A percentile compares a stretch with the other conserved stretches of the same genome.
phyloP scores from a whole-genome alignment of 1,140 invertebrate genomes.

The Aricia agestis region DNA sequence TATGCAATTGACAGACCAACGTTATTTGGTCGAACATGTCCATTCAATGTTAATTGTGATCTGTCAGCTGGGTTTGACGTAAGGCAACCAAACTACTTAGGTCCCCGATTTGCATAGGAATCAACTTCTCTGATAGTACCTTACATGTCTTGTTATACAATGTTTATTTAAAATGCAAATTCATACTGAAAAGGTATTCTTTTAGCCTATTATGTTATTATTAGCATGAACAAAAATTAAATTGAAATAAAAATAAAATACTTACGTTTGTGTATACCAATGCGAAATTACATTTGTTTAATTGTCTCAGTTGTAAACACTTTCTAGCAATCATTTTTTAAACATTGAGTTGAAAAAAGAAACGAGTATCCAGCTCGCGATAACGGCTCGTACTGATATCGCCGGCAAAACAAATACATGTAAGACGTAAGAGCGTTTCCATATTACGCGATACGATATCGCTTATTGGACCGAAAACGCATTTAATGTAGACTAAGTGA shows the following conservation, averaged over 20 bases:
- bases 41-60: too few relatives aligned
- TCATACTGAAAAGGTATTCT: background rate
- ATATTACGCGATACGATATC: too few relatives aligned
- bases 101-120: too few relatives aligned
- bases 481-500: too few relatives aligned
- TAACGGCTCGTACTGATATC: conserved; percentile 40
- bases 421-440: conserved; percentile 9
- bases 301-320: background rate
- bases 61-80: too few relatives aligned
- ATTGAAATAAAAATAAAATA: background rate
- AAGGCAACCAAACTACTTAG: too few relatives aligned
- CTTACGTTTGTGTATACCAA: background rate
- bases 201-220: too few relatives aligned
- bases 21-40: too few relatives aligned
- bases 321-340: background rate
- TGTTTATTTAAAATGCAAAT: background rate
- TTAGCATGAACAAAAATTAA: too few relatives aligned
- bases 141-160: background rate
- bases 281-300: background rate
- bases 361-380: background rate
- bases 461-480: too few relatives aligned
- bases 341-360: background rate
- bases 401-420: conserved; percentile 47
- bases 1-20: too few relatives aligned
- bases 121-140: too few relatives aligned